Percentiles rank a stretch among this genome's conserved stretches.
phyloP scores from a whole-genome alignment of 2,888 invertebrate species.

The Julus scandinavius region DNA sequence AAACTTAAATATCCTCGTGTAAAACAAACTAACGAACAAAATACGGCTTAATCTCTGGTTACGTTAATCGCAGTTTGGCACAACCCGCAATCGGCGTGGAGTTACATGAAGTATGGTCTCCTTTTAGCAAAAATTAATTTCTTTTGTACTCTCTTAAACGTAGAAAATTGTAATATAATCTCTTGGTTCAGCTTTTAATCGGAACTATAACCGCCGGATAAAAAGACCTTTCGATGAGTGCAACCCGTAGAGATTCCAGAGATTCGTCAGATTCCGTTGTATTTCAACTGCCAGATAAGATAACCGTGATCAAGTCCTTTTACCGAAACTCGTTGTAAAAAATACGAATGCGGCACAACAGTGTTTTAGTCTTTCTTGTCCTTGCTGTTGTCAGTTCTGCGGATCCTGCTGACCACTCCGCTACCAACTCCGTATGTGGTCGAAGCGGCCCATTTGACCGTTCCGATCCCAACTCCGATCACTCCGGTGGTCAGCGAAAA shows the following conservation, averaged over 20 bases:
- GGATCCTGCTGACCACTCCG: slow-evolving; percentile 17
- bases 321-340: not conserved
- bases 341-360: not conserved
- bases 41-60: not conserved
- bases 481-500: not conserved
- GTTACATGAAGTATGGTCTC: not conserved
- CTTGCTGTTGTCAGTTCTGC: not conserved
- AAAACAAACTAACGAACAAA: not conserved
- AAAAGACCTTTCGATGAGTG: not conserved
- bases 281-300: not conserved
- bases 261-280: not conserved
- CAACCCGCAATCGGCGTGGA: not conserved
- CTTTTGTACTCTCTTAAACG: not conserved
- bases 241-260: not conserved
- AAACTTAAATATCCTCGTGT: not conserved
- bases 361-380: slow-evolving; percentile 24
- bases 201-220: too few species aligned
- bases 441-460: slow-evolving; percentile 44
- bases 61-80: too few species aligned
- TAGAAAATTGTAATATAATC: not conserved
- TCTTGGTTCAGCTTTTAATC: not conserved
- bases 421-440: slow-evolving; percentile 31
- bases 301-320: not conserved
- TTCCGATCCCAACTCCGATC: slow-evolving; percentile 16
- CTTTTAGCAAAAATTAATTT: not conserved